Percentiles rank a stretch among this genome's conserved stretches.
Conservation (phyloP, 1,140 invertebrate genomes). For the Drosophila sp. region DNA sequence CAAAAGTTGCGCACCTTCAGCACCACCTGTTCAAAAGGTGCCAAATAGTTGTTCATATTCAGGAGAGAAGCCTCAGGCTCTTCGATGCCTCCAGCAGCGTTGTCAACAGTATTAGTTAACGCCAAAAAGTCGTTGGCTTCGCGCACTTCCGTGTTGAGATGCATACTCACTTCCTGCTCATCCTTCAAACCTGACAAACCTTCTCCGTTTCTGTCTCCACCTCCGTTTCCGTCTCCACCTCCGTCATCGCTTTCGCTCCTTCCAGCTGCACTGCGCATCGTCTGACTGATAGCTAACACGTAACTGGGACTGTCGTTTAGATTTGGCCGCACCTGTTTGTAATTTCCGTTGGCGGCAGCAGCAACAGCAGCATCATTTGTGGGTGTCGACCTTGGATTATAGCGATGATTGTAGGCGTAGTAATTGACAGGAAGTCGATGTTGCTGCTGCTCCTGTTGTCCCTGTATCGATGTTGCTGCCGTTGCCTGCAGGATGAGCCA, state of each 20-base stretch:
- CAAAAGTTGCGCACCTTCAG: conserved; percentile 65
- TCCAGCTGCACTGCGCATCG: conserved; percentile 54
- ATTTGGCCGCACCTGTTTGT: conserved; percentile 61
- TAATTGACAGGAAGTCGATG: conserved; percentile 73
- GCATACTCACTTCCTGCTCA: conserved; percentile 38
- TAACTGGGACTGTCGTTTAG: conserved; percentile 59
- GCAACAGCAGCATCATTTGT: conserved; percentile 23
- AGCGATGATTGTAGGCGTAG: conserved; percentile 78
- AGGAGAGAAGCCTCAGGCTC: conserved; percentile 15
- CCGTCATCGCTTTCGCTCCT: background rate
- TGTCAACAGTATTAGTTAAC: conserved; percentile 44
- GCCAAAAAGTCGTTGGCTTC: conserved; percentile 22
- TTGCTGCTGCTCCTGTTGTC: conserved; percentile 20
- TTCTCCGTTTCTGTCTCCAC: conserved; percentile 26
- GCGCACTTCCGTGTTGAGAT: conserved; percentile 52
- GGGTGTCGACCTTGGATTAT: conserved; percentile 50
- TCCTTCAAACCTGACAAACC: conserved; percentile 35
- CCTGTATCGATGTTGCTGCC: conserved; percentile 63
- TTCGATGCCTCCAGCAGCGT: conserved; percentile 25
- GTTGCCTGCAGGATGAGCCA: conserved; percentile 76
- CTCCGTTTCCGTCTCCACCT: background rate
- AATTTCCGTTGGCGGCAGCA: conserved; percentile 65
- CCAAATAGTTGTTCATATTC: conserved; percentile 49
- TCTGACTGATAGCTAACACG: conserved; percentile 68
- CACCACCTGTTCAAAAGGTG: conserved; percentile 52